Conservation (phyloP, 2,113 vertebrate species). For the Anser cygnoides region DNA sequence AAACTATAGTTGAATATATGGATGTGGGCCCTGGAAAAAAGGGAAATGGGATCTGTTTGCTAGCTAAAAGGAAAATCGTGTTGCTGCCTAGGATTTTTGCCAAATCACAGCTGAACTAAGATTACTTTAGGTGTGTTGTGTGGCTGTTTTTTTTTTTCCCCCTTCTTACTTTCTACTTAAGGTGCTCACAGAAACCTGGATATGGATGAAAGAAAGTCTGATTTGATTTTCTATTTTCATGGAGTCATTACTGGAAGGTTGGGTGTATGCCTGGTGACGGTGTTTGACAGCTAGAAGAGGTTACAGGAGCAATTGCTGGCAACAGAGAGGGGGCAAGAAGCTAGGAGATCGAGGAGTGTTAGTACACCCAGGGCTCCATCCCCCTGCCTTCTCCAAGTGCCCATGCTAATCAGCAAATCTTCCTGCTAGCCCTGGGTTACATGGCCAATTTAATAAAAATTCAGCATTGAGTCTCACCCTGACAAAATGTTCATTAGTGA, state of each 20-base stretch:
- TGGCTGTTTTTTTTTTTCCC: not conserved
- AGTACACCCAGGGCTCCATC: not conserved
- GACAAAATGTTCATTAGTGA: not conserved
- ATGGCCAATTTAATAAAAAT: not conserved
- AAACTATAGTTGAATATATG: not conserved
- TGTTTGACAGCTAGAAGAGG: too few species aligned
- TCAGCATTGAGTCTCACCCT: not conserved
- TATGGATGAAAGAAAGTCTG: not conserved
- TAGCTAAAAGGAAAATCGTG: not conserved
- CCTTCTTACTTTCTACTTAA: not conserved
- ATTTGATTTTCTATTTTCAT: not conserved
- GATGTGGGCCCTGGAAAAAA: conserved; percentile 10
- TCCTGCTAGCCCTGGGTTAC: not conserved
- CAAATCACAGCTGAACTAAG: not conserved
- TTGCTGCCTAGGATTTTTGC: conserved; percentile 19
- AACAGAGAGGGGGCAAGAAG: not conserved
- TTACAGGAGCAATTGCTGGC: not conserved
- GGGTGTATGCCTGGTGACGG: not conserved
- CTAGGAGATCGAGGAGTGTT: not conserved
- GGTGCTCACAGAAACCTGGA: rapidly evolving
- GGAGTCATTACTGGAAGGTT: not conserved
- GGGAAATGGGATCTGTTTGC: conserved; percentile 1
- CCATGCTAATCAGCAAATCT: not conserved
- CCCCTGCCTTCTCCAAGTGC: not conserved
- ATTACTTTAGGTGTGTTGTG: not conserved